A percentile compares a stretch with the other conserved stretches of the same genome.
phyloP scores from a whole-genome alignment of 2,888 invertebrate species.

The Leptopilina drosophilae region DNA sequence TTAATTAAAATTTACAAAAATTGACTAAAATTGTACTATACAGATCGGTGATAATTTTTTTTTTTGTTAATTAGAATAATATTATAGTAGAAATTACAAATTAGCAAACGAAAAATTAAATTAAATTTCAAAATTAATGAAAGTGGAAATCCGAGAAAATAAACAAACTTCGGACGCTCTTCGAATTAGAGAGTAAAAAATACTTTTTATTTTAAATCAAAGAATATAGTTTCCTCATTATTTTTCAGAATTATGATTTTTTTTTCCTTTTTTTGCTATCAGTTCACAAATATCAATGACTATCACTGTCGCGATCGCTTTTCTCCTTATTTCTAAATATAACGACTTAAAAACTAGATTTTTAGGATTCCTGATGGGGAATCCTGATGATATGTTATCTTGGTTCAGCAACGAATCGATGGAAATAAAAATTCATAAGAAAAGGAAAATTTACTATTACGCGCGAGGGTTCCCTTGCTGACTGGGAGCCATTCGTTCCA shows the following conservation, averaged over 20 bases:
- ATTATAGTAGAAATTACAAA: no score
- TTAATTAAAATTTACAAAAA: no score
- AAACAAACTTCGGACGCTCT: no score
- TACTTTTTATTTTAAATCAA: conserved; percentile 5
- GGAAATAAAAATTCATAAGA: conserved; percentile 59
- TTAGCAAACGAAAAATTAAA: no score
- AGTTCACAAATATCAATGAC: conserved; percentile 17
- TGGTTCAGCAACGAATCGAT: conserved; percentile 73
- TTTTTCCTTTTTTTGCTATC: conserved; percentile 1
- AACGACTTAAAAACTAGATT: conserved; percentile 67
- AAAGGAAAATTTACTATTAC: conserved; percentile 59
- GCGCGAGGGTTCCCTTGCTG: conserved; percentile 67
- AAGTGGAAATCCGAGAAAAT: no score
- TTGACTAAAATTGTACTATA: no score
- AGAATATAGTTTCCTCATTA: background rate
- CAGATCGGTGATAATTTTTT: no score
- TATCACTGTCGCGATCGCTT: conserved; percentile 20
- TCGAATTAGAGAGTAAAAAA: background rate
- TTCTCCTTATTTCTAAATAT: conserved; percentile 58
- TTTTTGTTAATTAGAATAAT: no score
- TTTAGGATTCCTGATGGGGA: conserved; percentile 61
- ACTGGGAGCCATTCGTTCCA: conserved; percentile 56
- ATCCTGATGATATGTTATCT: conserved; percentile 72
- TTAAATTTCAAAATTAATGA: no score
- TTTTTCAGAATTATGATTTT: background rate